Evolutionary conservation across 1,140 invertebrate genomes (phyloP).

Genomic region (Orius insidiosus): DNA sequence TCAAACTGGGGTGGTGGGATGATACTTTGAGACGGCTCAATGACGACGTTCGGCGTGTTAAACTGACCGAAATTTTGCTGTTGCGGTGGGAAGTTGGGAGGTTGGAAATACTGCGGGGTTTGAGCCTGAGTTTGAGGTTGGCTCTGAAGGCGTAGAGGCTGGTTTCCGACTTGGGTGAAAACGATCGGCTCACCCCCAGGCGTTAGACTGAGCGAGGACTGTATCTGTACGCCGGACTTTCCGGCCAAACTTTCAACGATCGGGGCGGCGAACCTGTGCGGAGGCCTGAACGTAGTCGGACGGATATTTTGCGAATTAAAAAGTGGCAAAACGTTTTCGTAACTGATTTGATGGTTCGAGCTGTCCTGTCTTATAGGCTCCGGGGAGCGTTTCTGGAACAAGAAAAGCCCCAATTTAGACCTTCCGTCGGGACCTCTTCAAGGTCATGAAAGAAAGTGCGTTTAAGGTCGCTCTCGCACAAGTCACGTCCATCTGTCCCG

Average conservation of each 20-base stretch:
- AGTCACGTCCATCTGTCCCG: too few species aligned
- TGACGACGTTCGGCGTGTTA: not conserved
- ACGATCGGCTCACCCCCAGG: constrained; percentile 1
- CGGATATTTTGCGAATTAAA: constrained; percentile 16
- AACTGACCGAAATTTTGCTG: not conserved
- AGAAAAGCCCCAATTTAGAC: constrained; percentile 7
- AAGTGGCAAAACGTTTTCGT: constrained; percentile 13
- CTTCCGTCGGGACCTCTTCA: constrained; percentile 5
- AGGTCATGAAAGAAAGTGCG: too few species aligned
- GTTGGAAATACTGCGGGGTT: not conserved
- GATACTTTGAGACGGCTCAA: not conserved
- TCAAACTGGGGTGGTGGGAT: too few species aligned
- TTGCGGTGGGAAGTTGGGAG: not conserved
- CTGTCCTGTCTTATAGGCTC: constrained; percentile 8
- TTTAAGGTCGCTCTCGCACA: too few species aligned
- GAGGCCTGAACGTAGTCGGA: constrained; percentile 20
- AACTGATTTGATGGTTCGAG: constrained; percentile 11
- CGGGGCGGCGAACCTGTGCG: constrained; percentile 5
- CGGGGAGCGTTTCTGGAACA: constrained; percentile 23
- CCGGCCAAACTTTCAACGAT: not conserved
- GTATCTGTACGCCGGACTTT: constrained; percentile 4
- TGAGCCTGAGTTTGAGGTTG: not conserved
- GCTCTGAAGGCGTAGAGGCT: constrained; percentile 5
- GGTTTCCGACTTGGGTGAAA: not conserved
- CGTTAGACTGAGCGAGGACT: not conserved